Evolutionary conservation across 1,140 invertebrate species (phyloP), one percentile per base, ranked within the genome.

Genomic region (Carposina sasakii): DNA sequence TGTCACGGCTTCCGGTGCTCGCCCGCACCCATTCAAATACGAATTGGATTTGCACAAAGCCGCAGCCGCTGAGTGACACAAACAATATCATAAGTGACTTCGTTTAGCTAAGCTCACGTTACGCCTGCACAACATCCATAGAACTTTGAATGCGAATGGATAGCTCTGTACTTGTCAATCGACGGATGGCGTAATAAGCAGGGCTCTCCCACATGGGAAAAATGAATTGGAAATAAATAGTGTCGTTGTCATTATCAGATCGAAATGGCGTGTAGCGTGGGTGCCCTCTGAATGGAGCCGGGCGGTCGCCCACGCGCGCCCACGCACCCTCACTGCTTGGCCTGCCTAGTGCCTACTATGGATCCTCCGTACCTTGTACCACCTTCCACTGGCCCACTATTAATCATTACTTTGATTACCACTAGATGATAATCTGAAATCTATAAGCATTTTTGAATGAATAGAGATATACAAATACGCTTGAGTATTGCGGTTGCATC

Each of bases 1-100:
- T 70, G 70, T 71, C 71, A 68, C 71, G 74, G 64, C 68, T 82
- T 82, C 78, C 78, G 78, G 74, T 58, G 36, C 52, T 36, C 36
- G 21, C 21, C 31, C 50, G 47, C 60, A 50, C 52, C 59, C 65
- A 70, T 70, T 75, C 72, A 71, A 71, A 76, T 72, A 68, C 54
- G 62, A 71, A 67, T 74, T 73, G 55, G 60, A 71, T 76, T 75
- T 67, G 68, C 69, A 60, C 55, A 61, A 57, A 64, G 47, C 48
- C 49, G 49, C 39, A 43, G 51, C 53, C 56, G 40, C 53, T 60
- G n/a, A n/a, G n/a, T n/a, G n/a, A n/a, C n/a, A n/a, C n/a, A n/a
- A n/a, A n/a, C n/a, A n/a, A n/a, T n/a, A n/a, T n/a, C n/a, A n/a
- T n/a, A n/a, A n/a, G n/a, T n/a, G n/a, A n/a, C n/a, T n/a, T n/a